A percentile compares a stretch with the other conserved stretches of the same genome.
phyloP scores from a whole-genome alignment of 2,797 vertebrate species.

The Gymnoscopelus microlampas region DNA sequence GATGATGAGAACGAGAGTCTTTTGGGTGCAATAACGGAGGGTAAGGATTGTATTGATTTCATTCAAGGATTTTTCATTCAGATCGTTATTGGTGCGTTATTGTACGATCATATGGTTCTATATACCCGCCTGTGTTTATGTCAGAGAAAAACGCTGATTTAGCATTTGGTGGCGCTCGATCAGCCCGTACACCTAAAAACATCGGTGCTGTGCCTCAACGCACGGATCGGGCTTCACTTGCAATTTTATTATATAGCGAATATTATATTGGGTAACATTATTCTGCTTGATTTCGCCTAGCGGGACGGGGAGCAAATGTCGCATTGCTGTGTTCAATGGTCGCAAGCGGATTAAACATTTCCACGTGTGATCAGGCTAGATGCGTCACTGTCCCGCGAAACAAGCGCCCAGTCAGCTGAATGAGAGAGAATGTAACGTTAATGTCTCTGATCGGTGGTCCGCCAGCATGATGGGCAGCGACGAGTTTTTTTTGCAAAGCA shows the following conservation, averaged over 20 bases:
- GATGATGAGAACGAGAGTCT: conserved; percentile 81
- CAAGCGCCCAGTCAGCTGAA: conserved; percentile 31
- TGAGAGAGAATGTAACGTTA: conserved; percentile 20
- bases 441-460: not conserved
- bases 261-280: not conserved
- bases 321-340: conserved; percentile 72
- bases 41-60: conserved; percentile 47
- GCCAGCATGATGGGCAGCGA: not conserved
- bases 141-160: conserved; percentile 63
- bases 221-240: not conserved
- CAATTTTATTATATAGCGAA: not conserved
- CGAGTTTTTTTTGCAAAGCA: not conserved
- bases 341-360: conserved; percentile 57
- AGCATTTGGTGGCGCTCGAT: conserved; percentile 53
- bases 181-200: conserved; percentile 37
- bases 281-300: conserved; percentile 33
- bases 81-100: conserved; percentile 8
- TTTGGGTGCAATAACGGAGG: conserved; percentile 72
- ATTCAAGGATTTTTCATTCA: conserved; percentile 4
- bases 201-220: not conserved
- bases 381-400: conserved; percentile 72
- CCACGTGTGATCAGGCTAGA: conserved; percentile 44
- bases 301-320: conserved; percentile 61
- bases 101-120: conserved; percentile 23
- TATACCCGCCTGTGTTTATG: conserved; percentile 32